Conservation (phyloP, 1,140 invertebrate genomes). For the Wiebesia pumilae region DNA sequence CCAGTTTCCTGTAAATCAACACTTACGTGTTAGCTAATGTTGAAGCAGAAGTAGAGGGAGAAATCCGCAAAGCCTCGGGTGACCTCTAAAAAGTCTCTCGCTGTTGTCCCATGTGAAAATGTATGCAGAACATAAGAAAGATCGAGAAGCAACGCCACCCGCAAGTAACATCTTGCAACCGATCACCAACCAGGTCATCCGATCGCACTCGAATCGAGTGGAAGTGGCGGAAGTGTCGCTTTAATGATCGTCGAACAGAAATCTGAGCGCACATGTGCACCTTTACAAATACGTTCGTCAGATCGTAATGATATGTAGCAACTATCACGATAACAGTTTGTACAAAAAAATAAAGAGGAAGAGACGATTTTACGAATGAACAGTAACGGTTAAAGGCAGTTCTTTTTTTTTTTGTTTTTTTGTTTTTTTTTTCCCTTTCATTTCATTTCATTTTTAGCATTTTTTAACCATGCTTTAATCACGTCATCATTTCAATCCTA, state of each 20-base stretch:
- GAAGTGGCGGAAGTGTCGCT: slow-evolving; percentile 23
- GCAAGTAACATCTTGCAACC: slow-evolving; percentile 31
- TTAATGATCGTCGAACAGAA: background rate
- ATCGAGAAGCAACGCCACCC: background rate
- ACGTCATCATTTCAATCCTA: too few species aligned
- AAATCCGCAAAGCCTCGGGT: background rate
- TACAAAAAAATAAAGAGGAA: too few species aligned
- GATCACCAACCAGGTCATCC: background rate
- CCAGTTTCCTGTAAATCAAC: too few species aligned
- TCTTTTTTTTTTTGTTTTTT: too few species aligned
- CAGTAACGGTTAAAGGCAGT: too few species aligned
- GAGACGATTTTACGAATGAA: too few species aligned
- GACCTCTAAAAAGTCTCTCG: background rate
- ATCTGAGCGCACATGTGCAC: background rate
- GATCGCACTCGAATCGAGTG: background rate
- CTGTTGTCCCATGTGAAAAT: background rate
- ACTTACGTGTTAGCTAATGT: too few species aligned
- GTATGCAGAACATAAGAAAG: background rate
- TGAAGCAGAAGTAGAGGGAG: too few species aligned
- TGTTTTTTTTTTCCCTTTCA: too few species aligned
- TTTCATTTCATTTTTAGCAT: too few species aligned
- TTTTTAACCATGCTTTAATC: too few species aligned
- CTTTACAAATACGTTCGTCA: background rate
- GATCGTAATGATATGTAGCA: background rate
- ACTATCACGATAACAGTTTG: too few species aligned